A percentile compares a stretch with the other conserved stretches of the same genome.
These are phyloP conservation scores for Gymnoscopelus microlampas DNA, from an alignment of 2,797 vertebrate genomes.

Conservation along the genomic window DNA sequence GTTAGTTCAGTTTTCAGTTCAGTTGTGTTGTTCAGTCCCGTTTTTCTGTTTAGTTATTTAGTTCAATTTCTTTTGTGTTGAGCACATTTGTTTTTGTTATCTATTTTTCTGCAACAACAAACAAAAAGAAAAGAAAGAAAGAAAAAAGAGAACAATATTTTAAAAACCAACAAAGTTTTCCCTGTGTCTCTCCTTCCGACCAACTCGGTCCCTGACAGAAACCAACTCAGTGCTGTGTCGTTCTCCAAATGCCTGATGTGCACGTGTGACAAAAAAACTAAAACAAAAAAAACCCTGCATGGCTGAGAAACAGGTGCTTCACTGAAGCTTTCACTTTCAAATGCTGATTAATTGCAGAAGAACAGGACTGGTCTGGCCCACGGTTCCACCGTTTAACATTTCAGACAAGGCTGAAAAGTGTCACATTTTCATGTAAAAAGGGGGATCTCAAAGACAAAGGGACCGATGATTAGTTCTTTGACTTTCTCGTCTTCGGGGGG, in stretches of 20 bases:
- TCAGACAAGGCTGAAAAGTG: constrained; percentile 65
- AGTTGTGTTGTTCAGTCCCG: too few species aligned
- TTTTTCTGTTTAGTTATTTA: too few species aligned
- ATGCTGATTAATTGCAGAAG: constrained; percentile 84
- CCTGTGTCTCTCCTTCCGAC: too few species aligned
- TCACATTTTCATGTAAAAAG: constrained; percentile 76
- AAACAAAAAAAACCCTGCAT: constrained; percentile 28
- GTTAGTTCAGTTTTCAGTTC: too few species aligned
- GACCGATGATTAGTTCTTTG: constrained; percentile 68
- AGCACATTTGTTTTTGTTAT: too few species aligned
- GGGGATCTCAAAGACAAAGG: constrained; percentile 69
- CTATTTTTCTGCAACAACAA: too few species aligned
- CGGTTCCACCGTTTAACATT: constrained; percentile 73
- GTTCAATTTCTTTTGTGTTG: too few species aligned
- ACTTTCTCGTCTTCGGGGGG: constrained; percentile 50
- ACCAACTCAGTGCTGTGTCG: neutral
- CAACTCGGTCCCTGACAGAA: too few species aligned
- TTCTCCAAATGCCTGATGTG: neutral
- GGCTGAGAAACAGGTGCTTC: constrained; percentile 44
- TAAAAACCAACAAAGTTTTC: too few species aligned
- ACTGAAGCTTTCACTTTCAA: constrained; percentile 76
- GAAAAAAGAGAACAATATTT: too few species aligned
- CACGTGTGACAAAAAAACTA: neutral
- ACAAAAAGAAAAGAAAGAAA: too few species aligned
- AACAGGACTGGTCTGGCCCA: constrained; percentile 82